Evolutionary conservation across 2,797 vertebrate genomes (phyloP), one percentile per base, ranked within the genome.

Genomic region (Phaenicophaeus curvirostris): DNA sequence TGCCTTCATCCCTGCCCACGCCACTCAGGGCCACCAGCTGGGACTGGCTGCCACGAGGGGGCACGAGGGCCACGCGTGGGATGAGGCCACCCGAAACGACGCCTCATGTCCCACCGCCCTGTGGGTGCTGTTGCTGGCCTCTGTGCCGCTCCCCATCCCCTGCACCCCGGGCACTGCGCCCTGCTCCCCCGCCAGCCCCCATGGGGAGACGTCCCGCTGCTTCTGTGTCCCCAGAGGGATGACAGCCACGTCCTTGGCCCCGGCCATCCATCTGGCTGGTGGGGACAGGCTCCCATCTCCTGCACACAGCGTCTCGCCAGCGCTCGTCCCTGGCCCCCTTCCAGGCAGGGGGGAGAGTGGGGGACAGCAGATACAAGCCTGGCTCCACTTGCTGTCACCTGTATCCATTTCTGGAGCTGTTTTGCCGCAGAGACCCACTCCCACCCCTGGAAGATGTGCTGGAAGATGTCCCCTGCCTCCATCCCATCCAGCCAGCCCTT

Each of bases 21-120:
- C 35, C 48, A 57, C 66, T 74, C 35, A 0, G 31, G 41, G 57
- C 73, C 85, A 74, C 53, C 44, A 55, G 33, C 71, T 28, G 37
- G 78, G 90, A 46, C 41, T 41, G 58, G 83, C 92, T 72, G 93
- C 96, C 96, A 95, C 95, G 90, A 96, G 96, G 96, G 93, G 96
- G 96, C 96, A 96, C 51, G 77, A 54, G 37, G 61, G 81, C 80
- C 94, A 93, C 95, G 17, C 28, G 16, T 33, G 82, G 4, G 3
- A 46, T 5, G 9, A 37, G 62, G 89, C 58, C 87, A 81, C 59
- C 46, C 33, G 5, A 30, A 41, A 9, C 3, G 4, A 20, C 3
- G 6, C 14, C 11, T 27, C 10, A 3, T 1, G 75, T 65, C 62
- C 58, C 3, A 3, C 27, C 1, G 2, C 30, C 44, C 74, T 15